Conservation (phyloP, 2,113 vertebrate genomes). For the Strigops habroptila region DNA sequence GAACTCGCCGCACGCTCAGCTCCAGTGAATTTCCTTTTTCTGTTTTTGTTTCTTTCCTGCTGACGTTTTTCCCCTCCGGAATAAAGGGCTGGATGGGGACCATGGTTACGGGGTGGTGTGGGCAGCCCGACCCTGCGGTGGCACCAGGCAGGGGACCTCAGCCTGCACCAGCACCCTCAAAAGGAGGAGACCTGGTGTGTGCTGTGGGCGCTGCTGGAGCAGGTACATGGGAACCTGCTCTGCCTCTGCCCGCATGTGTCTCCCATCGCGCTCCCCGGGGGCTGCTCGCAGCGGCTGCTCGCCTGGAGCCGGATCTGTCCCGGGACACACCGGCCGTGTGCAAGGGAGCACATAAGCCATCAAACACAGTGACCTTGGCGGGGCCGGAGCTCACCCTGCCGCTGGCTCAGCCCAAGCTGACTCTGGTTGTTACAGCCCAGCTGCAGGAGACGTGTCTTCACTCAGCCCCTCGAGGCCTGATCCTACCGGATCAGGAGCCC, state of each 20-base stretch:
- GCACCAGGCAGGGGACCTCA: not conserved
- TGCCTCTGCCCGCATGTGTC: not conserved
- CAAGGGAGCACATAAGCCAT: not conserved
- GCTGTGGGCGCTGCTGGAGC: not conserved
- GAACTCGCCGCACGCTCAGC: not conserved
- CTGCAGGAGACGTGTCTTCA: not conserved
- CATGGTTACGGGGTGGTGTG: not conserved
- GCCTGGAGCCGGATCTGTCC: not conserved
- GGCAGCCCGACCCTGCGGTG: not conserved
- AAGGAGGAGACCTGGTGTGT: not conserved
- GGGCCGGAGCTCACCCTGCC: not conserved
- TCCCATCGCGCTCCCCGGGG: not conserved
- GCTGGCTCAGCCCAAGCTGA: not conserved
- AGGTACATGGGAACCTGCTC: not conserved
- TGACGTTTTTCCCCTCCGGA: conserved; percentile 55
- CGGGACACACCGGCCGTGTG: not conserved
- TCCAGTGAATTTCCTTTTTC: conserved; percentile 54
- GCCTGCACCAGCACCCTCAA: not conserved
- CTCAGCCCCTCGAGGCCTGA: not conserved
- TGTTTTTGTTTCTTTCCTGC: conserved; percentile 62
- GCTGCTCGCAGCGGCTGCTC: not conserved
- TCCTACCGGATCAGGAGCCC: not conserved
- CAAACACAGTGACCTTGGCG: not conserved
- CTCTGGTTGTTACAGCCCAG: conserved; percentile 5
- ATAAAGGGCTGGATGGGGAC: conserved; percentile 41